Percentiles rank a stretch among this genome's conserved stretches.
These are phyloP conservation scores for Xiphydria camelus DNA, from an alignment of 2,888 invertebrate species.

Conservation along the genomic window DNA sequence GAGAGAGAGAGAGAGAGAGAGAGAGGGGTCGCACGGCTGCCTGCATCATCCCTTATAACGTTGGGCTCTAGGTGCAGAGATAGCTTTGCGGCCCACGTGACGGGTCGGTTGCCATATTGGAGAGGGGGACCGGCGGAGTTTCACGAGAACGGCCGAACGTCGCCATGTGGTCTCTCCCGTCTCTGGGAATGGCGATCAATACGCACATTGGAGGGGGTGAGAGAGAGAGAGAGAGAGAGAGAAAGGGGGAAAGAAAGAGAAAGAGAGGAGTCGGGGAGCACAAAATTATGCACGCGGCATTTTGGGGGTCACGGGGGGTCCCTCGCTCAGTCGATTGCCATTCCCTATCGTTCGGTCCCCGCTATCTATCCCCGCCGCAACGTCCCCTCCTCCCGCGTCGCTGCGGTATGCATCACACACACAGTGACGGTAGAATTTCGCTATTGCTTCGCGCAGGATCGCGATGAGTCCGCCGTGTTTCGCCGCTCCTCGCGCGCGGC, in stretches of 20 bases:
- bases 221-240: not conserved
- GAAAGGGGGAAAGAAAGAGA: not conserved
- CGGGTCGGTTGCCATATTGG: conserved; percentile 48
- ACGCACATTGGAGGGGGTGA: conserved; percentile 22
- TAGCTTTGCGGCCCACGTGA: conserved; percentile 36
- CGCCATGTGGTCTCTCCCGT: conserved; percentile 50
- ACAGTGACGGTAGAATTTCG: too few relatives aligned
- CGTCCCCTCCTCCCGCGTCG: conserved; percentile 23
- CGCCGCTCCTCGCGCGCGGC: too few relatives aligned
- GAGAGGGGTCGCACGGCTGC: conserved; percentile 20
- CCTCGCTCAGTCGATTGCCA: conserved; percentile 20
- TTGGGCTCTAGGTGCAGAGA: conserved; percentile 20
- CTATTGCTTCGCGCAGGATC: too few relatives aligned
- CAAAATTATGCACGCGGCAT: conserved; percentile 49
- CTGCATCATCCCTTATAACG: conserved; percentile 38
- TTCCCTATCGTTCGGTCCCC: not conserved
- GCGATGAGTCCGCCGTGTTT: too few relatives aligned
- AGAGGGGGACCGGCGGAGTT: conserved; percentile 26
- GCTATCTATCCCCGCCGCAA: conserved; percentile 2
- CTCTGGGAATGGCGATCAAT: conserved; percentile 49
- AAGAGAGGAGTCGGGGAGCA: conserved; percentile 45
- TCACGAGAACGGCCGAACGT: conserved; percentile 48
- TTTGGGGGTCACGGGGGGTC: conserved; percentile 39
- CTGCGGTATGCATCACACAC: too few relatives aligned
- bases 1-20: conserved; percentile 5